Conservation (phyloP, 2,797 vertebrate species). For the Chrysocyon brachyurus region DNA sequence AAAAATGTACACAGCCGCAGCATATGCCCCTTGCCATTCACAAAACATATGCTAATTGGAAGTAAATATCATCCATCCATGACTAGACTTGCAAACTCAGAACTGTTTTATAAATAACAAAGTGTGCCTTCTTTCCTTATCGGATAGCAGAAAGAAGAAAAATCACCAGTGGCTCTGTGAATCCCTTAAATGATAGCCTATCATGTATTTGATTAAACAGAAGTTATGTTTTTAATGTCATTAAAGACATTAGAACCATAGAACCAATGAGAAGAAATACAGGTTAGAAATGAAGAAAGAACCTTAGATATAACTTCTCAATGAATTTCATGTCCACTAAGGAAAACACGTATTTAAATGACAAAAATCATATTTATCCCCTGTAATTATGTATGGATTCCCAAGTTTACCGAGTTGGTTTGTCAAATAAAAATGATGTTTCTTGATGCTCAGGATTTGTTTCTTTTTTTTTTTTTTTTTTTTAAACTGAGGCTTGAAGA, state of each 20-base stretch:
- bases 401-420: slow-evolving; percentile 46
- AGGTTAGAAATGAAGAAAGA: slow-evolving; percentile 30
- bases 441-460: slow-evolving; percentile 47
- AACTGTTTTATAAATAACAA: slow-evolving; percentile 45
- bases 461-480: background rate
- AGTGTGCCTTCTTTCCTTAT: rapidly evolving
- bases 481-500: slow-evolving; percentile 87
- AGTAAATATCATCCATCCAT: slow-evolving; percentile 77
- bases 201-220: rapidly evolving
- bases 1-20: background rate
- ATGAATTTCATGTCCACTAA: background rate
- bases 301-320: slow-evolving; percentile 44
- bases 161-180: background rate
- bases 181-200: rapidly evolving
- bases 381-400: slow-evolving; percentile 59
- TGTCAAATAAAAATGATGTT: slow-evolving; percentile 12
- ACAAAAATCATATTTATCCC: background rate
- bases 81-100: slow-evolving; percentile 23
- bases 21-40: slow-evolving; percentile 79
- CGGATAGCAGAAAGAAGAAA: background rate
- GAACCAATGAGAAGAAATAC: background rate
- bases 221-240: background rate
- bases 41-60: slow-evolving; percentile 82
- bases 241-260: background rate
- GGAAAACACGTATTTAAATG: slow-evolving; percentile 32